Conservation (phyloP, 2,113 vertebrate genomes). For the Strigops habroptila region DNA sequence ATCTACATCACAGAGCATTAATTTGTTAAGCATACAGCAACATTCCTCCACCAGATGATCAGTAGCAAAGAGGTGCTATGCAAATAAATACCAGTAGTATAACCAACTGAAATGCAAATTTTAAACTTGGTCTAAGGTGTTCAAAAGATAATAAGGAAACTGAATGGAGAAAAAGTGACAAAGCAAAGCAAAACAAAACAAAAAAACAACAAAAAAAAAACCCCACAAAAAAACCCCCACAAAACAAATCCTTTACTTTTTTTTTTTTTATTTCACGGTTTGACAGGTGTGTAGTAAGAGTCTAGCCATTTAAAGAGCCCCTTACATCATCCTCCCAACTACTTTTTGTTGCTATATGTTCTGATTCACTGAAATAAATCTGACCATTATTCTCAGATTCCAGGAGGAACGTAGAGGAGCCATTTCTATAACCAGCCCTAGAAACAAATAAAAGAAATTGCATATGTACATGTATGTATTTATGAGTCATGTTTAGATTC, state of each 20-base stretch:
- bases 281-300: not conserved
- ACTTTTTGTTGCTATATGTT: not conserved
- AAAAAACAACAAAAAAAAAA: not conserved
- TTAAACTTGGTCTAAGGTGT: not conserved
- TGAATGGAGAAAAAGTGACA: not conserved
- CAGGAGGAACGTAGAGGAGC: not conserved
- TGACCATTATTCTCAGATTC: not conserved
- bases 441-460: constrained; percentile 10
- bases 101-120: not conserved
- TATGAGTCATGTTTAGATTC: constrained; percentile 10
- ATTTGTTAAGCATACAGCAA: not conserved
- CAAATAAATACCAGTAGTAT: not conserved
- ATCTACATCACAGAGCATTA: not conserved
- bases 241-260: not conserved
- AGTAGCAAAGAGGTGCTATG: not conserved
- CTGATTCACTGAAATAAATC: constrained; percentile 28
- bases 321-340: not conserved
- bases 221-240: accelerated
- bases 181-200: not conserved
- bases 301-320: not conserved
- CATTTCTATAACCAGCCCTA: constrained; percentile 18
- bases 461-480: not conserved
- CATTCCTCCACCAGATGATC: not conserved
- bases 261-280: not conserved
- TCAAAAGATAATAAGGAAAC: not conserved